These are phyloP conservation scores for Steatocranus sp. DNA, from an alignment of 2,797 vertebrate genomes.

Conservation along the genomic window DNA sequence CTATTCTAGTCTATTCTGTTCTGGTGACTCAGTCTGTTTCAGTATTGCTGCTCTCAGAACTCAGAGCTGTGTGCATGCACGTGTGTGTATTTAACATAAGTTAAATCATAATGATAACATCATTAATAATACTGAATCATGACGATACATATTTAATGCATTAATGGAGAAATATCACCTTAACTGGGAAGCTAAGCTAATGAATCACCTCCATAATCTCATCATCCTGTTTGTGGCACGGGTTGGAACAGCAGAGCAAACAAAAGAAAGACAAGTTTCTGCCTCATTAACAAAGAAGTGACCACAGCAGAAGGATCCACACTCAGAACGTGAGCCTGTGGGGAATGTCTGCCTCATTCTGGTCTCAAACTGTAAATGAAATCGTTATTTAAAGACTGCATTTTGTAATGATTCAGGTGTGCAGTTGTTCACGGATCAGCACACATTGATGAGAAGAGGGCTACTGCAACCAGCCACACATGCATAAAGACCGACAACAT, in stretches of 20 bases:
- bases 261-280: background rate
- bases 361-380: background rate
- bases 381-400: background rate
- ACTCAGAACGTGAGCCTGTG: background rate
- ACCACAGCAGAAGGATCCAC: background rate
- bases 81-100: background rate
- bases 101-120: background rate
- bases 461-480: background rate
- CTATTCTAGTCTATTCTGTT: fast-evolving
- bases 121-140: background rate
- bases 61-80: background rate
- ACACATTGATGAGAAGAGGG: background rate
- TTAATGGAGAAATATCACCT: background rate
- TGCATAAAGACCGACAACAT: background rate
- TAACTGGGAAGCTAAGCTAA: background rate
- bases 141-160: background rate
- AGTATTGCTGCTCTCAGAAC: background rate
- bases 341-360: background rate
- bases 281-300: background rate
- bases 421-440: background rate
- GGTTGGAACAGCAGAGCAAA: background rate
- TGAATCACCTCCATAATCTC: background rate
- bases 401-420: background rate
- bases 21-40: background rate
- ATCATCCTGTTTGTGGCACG: background rate